These are phyloP conservation scores for Alviniconcha marisindica DNA, from an alignment of 1,140 invertebrate species.

Conservation along the genomic window DNA sequence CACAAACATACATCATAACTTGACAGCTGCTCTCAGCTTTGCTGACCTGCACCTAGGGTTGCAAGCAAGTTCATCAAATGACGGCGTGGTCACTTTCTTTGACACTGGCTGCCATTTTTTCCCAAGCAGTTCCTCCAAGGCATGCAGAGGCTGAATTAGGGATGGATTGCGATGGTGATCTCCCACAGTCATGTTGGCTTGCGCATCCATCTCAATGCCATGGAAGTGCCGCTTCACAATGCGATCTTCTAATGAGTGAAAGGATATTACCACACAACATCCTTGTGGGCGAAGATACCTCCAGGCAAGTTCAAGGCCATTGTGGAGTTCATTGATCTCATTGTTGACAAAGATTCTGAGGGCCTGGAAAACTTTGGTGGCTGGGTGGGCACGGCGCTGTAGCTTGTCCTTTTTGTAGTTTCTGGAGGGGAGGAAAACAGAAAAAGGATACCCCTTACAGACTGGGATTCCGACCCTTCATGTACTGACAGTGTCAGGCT, in stretches of 20 bases:
- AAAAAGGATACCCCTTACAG: too few relatives aligned
- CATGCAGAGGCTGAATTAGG: slow-evolving; percentile 61
- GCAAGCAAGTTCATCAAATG: slow-evolving; percentile 83
- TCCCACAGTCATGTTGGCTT: slow-evolving; percentile 52
- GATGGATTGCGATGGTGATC: slow-evolving; percentile 48
- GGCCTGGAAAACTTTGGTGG: slow-evolving; percentile 96
- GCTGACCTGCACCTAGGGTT: slow-evolving; percentile 93
- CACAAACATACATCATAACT: slow-evolving; percentile 68
- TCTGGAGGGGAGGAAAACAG: too few relatives aligned
- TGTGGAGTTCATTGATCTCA: slow-evolving; percentile 97
- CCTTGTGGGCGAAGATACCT: slow-evolving; percentile 87
- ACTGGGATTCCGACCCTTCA: too few relatives aligned
- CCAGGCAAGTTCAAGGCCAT: slow-evolving; percentile 87
- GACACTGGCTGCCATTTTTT: slow-evolving; percentile 86
- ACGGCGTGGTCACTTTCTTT: slow-evolving; percentile 88
- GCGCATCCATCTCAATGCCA: slow-evolving; percentile 62
- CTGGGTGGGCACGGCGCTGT: slow-evolving; percentile 85
- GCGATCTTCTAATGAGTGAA: slow-evolving; percentile 96
- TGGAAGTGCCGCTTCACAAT: slow-evolving; percentile 93
- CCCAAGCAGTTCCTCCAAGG: slow-evolving; percentile 80
- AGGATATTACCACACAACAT: slow-evolving; percentile 88
- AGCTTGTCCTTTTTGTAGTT: slow-evolving; percentile 81
- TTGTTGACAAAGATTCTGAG: slow-evolving; percentile 97
- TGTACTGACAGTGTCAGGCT: too few relatives aligned
- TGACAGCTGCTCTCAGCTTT: slow-evolving; percentile 89